Evolutionary conservation across 2,113 vertebrate species (phyloP).

Genomic region (Halichoeres trimaculatus): DNA sequence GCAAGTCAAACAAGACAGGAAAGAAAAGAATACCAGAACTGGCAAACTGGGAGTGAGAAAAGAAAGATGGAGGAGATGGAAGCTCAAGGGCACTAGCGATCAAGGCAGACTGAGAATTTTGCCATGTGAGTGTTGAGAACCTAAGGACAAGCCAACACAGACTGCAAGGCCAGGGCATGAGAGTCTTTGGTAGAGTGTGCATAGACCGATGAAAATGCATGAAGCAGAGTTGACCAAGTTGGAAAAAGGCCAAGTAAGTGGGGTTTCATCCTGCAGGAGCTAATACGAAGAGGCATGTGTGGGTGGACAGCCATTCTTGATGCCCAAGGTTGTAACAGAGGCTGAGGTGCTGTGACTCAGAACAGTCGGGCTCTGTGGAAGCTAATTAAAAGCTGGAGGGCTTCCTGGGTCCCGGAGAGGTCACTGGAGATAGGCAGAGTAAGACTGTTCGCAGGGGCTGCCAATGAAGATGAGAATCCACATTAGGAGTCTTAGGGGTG

Average conservation of each 20-base stretch:
- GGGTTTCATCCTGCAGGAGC: neutral
- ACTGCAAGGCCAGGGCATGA: neutral
- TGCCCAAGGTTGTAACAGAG: slow-evolving; percentile 9
- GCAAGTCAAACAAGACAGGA: slow-evolving; percentile 7
- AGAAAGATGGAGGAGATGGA: neutral
- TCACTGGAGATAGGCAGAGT: neutral
- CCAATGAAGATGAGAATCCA: neutral
- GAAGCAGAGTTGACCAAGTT: neutral
- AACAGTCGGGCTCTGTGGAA: neutral
- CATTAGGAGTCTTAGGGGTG: neutral
- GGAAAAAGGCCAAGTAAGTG: neutral
- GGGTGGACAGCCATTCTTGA: slow-evolving; percentile 1
- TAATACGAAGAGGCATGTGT: neutral
- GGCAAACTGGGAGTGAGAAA: neutral
- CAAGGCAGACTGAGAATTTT: neutral
- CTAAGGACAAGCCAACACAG: neutral
- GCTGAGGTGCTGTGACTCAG: neutral
- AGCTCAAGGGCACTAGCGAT: neutral
- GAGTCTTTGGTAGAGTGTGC: neutral
- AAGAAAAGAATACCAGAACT: neutral
- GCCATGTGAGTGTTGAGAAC: neutral
- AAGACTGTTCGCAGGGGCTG: neutral
- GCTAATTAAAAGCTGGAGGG: neutral
- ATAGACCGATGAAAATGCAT: neutral
- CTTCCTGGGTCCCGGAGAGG: slow-evolving; percentile 4